Evolutionary conservation across 2,113 vertebrate species (phyloP).

Genomic region (Zeus faber): DNA sequence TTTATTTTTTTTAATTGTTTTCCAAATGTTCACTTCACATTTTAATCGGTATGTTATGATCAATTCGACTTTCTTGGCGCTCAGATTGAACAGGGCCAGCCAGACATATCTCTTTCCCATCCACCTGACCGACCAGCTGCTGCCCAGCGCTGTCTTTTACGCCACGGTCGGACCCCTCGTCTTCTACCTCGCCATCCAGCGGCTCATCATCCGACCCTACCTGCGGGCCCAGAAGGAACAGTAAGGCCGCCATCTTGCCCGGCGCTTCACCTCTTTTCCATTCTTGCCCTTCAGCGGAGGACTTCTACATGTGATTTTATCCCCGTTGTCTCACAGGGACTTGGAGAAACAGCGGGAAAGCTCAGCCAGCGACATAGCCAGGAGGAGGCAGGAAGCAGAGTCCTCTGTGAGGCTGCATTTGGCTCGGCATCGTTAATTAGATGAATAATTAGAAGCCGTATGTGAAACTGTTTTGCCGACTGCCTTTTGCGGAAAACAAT

Average conservation of each 20-base stretch:
- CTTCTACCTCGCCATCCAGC: slow-evolving; percentile 89
- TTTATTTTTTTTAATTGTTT: too few species aligned
- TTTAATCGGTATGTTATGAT: too few species aligned
- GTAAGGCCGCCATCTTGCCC: slow-evolving; percentile 73
- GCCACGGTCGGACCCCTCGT: slow-evolving; percentile 93
- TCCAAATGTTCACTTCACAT: too few species aligned
- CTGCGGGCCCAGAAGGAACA: slow-evolving; percentile 90
- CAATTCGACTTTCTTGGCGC: too few species aligned
- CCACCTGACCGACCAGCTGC: slow-evolving; percentile 95
- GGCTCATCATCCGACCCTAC: slow-evolving; percentile 92
- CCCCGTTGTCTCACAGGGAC: slow-evolving; percentile 73
- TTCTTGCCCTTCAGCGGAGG: slow-evolving; percentile 29
- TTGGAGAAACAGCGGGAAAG: slow-evolving; percentile 91
- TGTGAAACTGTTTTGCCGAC: too few species aligned
- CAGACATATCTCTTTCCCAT: slow-evolving; percentile 98
- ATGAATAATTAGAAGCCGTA: not conserved
- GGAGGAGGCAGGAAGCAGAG: slow-evolving; percentile 95
- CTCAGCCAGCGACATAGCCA: slow-evolving; percentile 83
- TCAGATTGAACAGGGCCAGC: slow-evolving; percentile 93
- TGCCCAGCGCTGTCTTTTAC: slow-evolving; percentile 95
- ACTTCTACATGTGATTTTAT: slow-evolving; percentile 26
- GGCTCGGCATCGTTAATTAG: not conserved
- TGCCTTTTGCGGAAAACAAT: not conserved
- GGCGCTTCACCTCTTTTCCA: not conserved
- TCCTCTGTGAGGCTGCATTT: slow-evolving; percentile 82